phyloP scores from a whole-genome alignment of 2,113 vertebrate genomes.

The Oncorhynchus keta region DNA sequence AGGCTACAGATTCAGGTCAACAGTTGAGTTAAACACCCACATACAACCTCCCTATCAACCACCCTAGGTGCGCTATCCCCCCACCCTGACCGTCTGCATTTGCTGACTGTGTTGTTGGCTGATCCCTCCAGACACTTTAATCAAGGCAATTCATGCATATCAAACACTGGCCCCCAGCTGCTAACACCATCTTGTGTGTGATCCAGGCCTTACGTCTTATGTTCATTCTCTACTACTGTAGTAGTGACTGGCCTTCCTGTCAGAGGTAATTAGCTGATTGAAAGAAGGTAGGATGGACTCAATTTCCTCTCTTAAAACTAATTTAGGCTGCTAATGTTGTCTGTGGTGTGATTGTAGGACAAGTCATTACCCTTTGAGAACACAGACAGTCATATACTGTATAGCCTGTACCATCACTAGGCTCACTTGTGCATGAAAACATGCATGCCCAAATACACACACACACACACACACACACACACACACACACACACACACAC shows the following conservation, averaged over 20 bases:
- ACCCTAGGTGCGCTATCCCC: too few relatives aligned
- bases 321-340: too few relatives aligned
- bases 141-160: not conserved
- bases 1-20: not conserved
- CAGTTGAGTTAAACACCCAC: too few relatives aligned
- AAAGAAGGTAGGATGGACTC: too few relatives aligned
- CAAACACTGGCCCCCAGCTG: constrained; percentile 49
- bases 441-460: not conserved
- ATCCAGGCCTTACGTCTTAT: constrained; percentile 64
- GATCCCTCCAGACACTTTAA: constrained; percentile 16
- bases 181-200: constrained; percentile 65
- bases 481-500: not conserved
- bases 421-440: too few relatives aligned
- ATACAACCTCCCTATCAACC: too few relatives aligned
- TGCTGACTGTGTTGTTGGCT: constrained; percentile 21
- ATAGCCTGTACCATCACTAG: too few relatives aligned
- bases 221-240: constrained; percentile 58
- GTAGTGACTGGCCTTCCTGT: constrained; percentile 54
- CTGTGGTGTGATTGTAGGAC: too few relatives aligned
- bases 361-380: too few relatives aligned
- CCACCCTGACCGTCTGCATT: not conserved
- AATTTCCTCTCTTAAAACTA: too few relatives aligned
- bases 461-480: not conserved
- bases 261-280: constrained; percentile 40
- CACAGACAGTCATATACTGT: too few relatives aligned